phyloP scores from a whole-genome alignment of 1,140 invertebrate species.

The Stratiolaelaps scimitus region DNA sequence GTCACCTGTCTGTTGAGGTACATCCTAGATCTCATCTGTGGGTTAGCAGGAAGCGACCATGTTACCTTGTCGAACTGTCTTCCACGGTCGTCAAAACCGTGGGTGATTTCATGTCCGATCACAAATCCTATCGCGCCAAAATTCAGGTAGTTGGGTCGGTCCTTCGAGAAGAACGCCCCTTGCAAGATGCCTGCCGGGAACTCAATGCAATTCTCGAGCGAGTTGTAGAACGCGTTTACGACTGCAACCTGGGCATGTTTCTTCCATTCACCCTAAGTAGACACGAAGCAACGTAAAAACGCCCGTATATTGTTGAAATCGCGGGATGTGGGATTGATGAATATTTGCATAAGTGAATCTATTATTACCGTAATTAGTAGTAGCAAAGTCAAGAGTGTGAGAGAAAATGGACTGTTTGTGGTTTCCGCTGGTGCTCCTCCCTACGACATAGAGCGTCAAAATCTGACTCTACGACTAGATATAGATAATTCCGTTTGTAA shows the following conservation, averaged over 20 bases:
- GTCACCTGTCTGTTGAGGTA: background rate
- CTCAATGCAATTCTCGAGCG: slow-evolving; percentile 69
- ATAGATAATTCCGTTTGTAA: too few relatives aligned
- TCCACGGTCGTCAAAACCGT: slow-evolving; percentile 76
- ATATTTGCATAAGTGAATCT: too few relatives aligned
- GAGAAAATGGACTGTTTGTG: slow-evolving; percentile 7
- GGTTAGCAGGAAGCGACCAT: background rate
- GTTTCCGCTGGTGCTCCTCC: background rate
- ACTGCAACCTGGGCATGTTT: slow-evolving; percentile 60
- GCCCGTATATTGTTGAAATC: background rate
- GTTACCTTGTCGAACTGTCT: slow-evolving; percentile 35
- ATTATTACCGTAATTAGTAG: slow-evolving; percentile 12
- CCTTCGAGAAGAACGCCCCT: slow-evolving; percentile 67
- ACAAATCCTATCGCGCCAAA: slow-evolving; percentile 82
- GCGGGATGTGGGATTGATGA: too few relatives aligned
- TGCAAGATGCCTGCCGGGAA: slow-evolving; percentile 82
- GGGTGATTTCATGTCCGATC: slow-evolving; percentile 84
- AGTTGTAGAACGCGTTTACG: slow-evolving; percentile 69
- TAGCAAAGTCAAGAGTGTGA: too few relatives aligned
- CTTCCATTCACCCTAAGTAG: slow-evolving; percentile 48
- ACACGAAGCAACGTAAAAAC: background rate
- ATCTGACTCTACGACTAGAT: background rate
- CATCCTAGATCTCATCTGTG: background rate
- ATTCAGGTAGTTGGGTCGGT: slow-evolving; percentile 71
- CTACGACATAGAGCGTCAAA: background rate